These are phyloP conservation scores for Teleiodes luculella DNA, from an alignment of 2,888 invertebrate species.

Conservation along the genomic window DNA sequence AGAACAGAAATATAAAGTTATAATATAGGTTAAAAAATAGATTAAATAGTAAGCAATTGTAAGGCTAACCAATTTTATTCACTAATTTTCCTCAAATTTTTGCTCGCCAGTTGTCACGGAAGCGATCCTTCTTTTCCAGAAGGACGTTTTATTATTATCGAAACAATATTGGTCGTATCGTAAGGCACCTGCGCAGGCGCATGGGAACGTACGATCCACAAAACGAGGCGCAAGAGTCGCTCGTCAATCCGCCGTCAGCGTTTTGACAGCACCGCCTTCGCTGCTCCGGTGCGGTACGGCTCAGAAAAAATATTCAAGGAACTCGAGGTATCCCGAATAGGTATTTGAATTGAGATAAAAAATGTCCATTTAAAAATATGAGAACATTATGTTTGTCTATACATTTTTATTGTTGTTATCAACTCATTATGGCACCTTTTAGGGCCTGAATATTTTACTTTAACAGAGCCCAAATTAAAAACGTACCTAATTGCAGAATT, in stretches of 20 bases:
- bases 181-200: conserved; percentile 50
- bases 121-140: neutral
- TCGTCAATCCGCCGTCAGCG: conserved; percentile 75
- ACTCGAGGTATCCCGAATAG: conserved; percentile 1
- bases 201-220: conserved; percentile 39
- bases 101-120: neutral
- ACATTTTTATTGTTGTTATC: neutral
- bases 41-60: neutral
- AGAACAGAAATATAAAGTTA: too few relatives aligned
- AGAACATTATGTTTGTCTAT: neutral
- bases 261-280: conserved; percentile 77
- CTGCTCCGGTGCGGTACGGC: conserved; percentile 28
- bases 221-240: conserved; percentile 21
- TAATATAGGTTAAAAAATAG: neutral
- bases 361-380: neutral
- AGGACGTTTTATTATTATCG: neutral
- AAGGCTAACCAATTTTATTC: neutral
- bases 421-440: too few relatives aligned
- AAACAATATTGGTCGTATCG: neutral
- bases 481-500: too few relatives aligned
- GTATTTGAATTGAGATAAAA: neutral
- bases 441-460: too few relatives aligned
- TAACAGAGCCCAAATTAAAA: too few relatives aligned
- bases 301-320: conserved; percentile 33
- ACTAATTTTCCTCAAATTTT: neutral